Base-by-base conservation (phyloP, 2,888 invertebrate species). In the Eupithecia vulgata region DNA sequence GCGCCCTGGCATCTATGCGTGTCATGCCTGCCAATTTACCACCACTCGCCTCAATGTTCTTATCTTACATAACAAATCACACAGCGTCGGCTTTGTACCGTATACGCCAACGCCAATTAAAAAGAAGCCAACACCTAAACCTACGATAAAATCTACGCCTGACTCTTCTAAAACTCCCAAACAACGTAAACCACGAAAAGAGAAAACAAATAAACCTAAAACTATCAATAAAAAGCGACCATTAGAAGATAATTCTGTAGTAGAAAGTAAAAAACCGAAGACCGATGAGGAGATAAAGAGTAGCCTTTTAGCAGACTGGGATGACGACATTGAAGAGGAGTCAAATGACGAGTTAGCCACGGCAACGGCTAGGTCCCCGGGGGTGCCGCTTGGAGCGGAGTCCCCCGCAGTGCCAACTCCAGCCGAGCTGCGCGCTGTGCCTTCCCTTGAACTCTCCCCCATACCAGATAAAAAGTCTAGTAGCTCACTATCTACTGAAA, bases 291-390 rank as follows among this genome's bases (percentile, higher is more conserved):
- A 96, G 87, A 95, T 97, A 79, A 95, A 96, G 75, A 96, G 95
- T 72, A 96, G 96, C 80, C 91, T 97, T 62, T 88, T 97, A 73
- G 97, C 97, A 1, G 97, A 97, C 84, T 97, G 97, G 97, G 96
- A 96, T 78, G 97, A 97, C 81, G 96, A 86, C 25, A 93, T 90
- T 71, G 93, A 94, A 80, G 93, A 92, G 69, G 91, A 90, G 76
- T 88, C 90, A 71, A 93, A 94, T 21, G 74, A 74, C 34, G 75
- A 75, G 21, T 83, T 89, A 34, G 80, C 84, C 25, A 84, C 87
- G 73, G 82, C 83, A 3, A 85, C 88, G 81, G 83, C 88, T 34
- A 85, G 86, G 25, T 91, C 90, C 6, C 93, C 93, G 25, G 90
- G 90, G 80, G 86, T 91, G 34, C 87, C 91, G 0, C 85, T 89